phyloP scores from a whole-genome alignment of 2,797 vertebrate species.

The Platyrinchus mystaceus region DNA sequence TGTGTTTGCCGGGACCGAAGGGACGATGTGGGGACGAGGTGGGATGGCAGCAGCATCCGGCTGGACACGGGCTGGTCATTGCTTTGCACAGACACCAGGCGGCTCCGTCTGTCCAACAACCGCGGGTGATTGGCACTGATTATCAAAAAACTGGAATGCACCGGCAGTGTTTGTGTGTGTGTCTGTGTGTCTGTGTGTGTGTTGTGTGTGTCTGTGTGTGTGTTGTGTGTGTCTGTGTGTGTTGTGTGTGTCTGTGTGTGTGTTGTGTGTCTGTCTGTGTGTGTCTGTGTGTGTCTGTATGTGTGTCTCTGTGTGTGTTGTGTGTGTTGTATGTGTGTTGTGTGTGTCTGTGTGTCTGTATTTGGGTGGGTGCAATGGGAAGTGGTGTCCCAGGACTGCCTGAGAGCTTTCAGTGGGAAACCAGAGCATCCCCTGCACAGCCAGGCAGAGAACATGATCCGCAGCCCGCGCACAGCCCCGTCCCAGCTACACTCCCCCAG shows the following conservation, averaged over 20 bases:
- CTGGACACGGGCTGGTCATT: background rate
- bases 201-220: too few relatives aligned
- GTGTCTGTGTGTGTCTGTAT: too few relatives aligned
- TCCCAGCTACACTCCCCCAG: accelerated
- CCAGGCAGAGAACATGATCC: accelerated
- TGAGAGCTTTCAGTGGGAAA: accelerated
- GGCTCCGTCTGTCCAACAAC: background rate
- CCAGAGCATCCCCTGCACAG: background rate
- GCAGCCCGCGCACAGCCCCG: background rate
- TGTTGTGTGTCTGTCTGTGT: accelerated
- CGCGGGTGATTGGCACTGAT: background rate
- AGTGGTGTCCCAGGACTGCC: background rate
- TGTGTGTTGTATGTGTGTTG: too few relatives aligned
- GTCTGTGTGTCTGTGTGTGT: too few relatives aligned
- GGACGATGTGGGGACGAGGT: accelerated
- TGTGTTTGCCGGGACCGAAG: background rate
- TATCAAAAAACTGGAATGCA: background rate
- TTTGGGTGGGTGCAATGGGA: accelerated
- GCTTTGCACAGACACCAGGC: background rate
- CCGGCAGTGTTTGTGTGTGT: accelerated
- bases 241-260: background rate
- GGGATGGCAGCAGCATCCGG: accelerated
- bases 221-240: too few relatives aligned
- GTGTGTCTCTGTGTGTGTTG: too few relatives aligned
- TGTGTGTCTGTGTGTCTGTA: background rate